Conservation (phyloP, 2,113 vertebrate genomes). For the Hassar affinis region DNA sequence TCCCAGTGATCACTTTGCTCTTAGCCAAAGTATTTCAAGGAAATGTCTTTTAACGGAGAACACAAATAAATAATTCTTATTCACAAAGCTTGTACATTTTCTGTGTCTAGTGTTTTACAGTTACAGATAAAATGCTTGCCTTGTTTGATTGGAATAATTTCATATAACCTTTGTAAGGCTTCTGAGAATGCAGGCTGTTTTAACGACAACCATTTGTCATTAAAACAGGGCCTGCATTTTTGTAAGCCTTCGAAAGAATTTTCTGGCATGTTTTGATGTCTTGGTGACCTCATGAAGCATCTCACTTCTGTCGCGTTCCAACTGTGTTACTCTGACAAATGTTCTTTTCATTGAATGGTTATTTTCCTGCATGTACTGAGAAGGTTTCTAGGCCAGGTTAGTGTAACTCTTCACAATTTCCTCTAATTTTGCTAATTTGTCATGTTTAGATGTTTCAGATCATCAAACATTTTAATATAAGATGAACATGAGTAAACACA, state of each 20-base stretch:
- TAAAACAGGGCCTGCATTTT: not conserved
- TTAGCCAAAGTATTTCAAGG: slow-evolving; percentile 66
- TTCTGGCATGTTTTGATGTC: not conserved
- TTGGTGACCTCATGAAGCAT: slow-evolving; percentile 18
- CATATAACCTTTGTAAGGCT: not conserved
- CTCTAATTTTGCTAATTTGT: no score
- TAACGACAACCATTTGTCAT: not conserved
- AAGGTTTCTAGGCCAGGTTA: not conserved
- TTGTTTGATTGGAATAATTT: not conserved
- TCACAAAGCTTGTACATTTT: slow-evolving; percentile 51
- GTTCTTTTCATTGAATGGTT: not conserved
- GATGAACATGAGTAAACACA: no score
- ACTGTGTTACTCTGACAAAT: not conserved
- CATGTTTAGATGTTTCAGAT: no score
- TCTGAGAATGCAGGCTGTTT: no score
- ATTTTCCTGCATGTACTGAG: not conserved
- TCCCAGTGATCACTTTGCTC: slow-evolving; percentile 62
- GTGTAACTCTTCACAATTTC: no score
- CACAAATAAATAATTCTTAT: slow-evolving; percentile 76
- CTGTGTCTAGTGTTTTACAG: not conserved
- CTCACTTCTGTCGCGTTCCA: not conserved
- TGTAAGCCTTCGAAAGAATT: not conserved
- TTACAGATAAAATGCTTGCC: not conserved
- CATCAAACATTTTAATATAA: no score
- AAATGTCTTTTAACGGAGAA: slow-evolving; percentile 71